Base-by-base conservation (phyloP, 1,140 invertebrate species). In the Panulirus ornatus region DNA sequence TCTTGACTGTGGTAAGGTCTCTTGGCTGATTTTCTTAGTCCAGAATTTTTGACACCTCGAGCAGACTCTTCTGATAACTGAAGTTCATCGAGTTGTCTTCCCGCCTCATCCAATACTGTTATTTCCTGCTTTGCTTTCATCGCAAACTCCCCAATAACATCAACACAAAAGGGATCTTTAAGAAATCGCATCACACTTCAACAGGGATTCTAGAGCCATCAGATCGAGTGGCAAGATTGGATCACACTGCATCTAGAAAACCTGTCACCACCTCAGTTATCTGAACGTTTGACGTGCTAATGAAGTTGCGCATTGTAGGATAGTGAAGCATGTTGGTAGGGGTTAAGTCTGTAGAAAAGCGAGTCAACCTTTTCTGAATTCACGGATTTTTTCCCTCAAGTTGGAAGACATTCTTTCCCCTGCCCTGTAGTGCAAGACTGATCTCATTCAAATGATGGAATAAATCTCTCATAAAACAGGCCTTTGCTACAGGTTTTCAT, bases 241-340 rank as follows among this genome's bases (percentile, higher is more conserved):
- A n/a, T n/a, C n/a, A n/a, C n/a, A n/a, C n/a, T n/a, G n/a, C 22
- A 58, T 58, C 51, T 58, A 58, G 51, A 58, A 58, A 58, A 58
- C 22, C 11, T 58, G 51, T 22, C 11, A 58, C 22, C 51, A 58
- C 51, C 22, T 58, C 51, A 58, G 51, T 58, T 58, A 58, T 58
- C 51, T 58, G 51, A 58, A 22, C 51, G 51, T 11, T 58, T 58
- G 51, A 58, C 11, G 51, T 58, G 51, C 51, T 22, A 58, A 58
- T 11, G 22, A 58, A 22, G 22, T 58, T 11, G 51, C 22, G 51
- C 51, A 58, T 11, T 58, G 51, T 58, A 58, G 51, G 51, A 58
- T 58, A 58, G 51, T 58, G 51, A 58, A 58, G 51, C 51, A 58
- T 58, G 11, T 58, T 58, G 51, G 51, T 11, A 58, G 22, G 11